Base-by-base conservation (phyloP, 2,888 invertebrate genomes). In the Caprella mutica region DNA sequence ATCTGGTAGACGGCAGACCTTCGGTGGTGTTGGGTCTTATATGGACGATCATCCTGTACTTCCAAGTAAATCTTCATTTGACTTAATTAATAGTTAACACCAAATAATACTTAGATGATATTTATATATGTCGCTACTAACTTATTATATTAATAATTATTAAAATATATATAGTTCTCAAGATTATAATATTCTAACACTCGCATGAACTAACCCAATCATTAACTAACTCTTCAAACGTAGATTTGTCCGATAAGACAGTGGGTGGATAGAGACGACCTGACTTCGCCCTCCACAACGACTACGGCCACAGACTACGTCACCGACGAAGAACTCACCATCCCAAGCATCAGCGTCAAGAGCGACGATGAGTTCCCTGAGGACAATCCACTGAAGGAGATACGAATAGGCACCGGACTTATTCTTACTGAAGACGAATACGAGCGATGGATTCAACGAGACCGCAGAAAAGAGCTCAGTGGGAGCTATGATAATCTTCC, bases 1-100 rank as follows among this genome's bases (percentile, higher is more conserved):
- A 96, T 77, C 80, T 96, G 72, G 94, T 94, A 66, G 94, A 96
- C 76, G 96, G 96, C 69, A 81, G 93, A 76, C 92, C 94, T 55
- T 86, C 94, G 61, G 94, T 96, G 70, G 93, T 96, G 59, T 80
- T 96, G 68, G 96, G 96, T 66, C 83, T 96, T 55, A 90, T 96
- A 70, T 96, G 96, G 96, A 96, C 93, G 70, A 93, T 96, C 73
- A 96, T 96, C 73, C 80, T 96, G 61, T 93, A 94, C 77, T 96
- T 96, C 86, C 94, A 96, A 86, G 96, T 94, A 80, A 74, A 69
- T n/a, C n/a, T n/a, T n/a, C n/a, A n/a, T n/a, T n/a, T n/a, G n/a
- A n/a, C n/a, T n/a, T n/a, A n/a, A n/a, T n/a, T n/a, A n/a, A n/a
- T n/a, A n/a, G n/a, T n/a, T n/a, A n/a, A n/a, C n/a, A n/a, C n/a